phyloP scores from a whole-genome alignment of 2,888 invertebrate genomes.

The Amaurobius ferox region DNA sequence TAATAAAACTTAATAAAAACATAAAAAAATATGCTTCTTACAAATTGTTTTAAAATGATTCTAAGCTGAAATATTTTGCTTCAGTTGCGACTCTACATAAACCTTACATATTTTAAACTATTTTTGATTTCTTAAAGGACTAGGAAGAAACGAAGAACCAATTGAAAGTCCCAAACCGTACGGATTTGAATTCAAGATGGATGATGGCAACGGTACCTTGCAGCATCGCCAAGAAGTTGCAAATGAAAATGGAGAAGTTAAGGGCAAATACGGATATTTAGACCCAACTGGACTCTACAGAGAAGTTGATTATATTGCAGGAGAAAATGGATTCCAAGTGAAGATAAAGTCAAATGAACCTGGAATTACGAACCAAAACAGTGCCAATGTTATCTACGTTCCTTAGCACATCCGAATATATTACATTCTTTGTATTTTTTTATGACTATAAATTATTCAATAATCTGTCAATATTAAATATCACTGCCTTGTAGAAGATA shows the following conservation, averaged over 20 bases:
- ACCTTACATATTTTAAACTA: no score
- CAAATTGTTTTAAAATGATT: no score
- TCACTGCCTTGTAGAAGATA: no score
- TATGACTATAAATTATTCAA: no score
- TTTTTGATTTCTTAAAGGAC: no score
- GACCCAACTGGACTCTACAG: slow-evolving; percentile 39
- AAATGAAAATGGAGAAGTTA: slow-evolving; percentile 44
- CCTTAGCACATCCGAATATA: no score
- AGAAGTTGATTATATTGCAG: slow-evolving; percentile 53
- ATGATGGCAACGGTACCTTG: slow-evolving; percentile 48
- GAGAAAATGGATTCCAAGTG: slow-evolving; percentile 54
- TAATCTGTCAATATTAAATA: no score
- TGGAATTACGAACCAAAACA: slow-evolving; percentile 55
- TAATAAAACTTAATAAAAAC: no score
- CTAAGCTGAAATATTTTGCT: no score
- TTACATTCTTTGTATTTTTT: no score
- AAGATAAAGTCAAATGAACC: slow-evolving; percentile 60
- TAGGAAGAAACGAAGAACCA: slow-evolving; percentile 6
- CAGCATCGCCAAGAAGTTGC: slow-evolving; percentile 57
- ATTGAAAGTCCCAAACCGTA: slow-evolving; percentile 42
- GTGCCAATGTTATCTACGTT: slow-evolving; percentile 50
- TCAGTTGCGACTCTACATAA: no score
- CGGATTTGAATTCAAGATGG: slow-evolving; percentile 48
- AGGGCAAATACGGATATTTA: slow-evolving; percentile 42
- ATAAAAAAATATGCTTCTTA: no score